phyloP scores from a whole-genome alignment of 1,140 invertebrate species.

The Eriosoma lanigerum region DNA sequence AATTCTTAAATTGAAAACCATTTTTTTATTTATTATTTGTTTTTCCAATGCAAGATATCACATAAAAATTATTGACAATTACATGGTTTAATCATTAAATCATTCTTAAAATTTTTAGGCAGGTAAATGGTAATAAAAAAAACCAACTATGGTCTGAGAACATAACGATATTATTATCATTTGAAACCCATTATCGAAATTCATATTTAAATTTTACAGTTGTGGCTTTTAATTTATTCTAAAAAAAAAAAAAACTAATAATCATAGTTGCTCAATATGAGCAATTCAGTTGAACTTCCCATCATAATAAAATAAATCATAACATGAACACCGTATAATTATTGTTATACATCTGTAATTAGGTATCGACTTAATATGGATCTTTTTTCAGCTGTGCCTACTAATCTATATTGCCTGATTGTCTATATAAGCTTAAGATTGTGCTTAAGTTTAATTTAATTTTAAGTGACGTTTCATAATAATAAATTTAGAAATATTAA shows the following conservation, averaged over 20 bases:
- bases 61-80: neutral
- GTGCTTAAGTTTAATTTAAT: slow-evolving; percentile 27
- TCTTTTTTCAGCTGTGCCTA: slow-evolving; percentile 4
- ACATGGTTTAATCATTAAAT: neutral
- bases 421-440: slow-evolving; percentile 49
- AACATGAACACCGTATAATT: neutral
- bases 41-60: slow-evolving; percentile 18
- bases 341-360: neutral
- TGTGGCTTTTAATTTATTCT: neutral
- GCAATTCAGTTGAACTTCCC: neutral
- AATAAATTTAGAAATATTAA: slow-evolving; percentile 4
- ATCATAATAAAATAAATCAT: neutral
- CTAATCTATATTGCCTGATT: slow-evolving; percentile 30
- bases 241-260: slow-evolving; percentile 5
- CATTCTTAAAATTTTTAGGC: neutral
- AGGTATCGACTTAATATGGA: neutral
- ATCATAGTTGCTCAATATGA: slow-evolving; percentile 11
- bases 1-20: neutral
- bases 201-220: slow-evolving; percentile 2
- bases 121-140: neutral
- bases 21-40: neutral
- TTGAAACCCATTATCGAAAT: slow-evolving; percentile 1
- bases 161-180: neutral
- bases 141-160: neutral
- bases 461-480: neutral